Evolutionary conservation across 2,113 vertebrate species (phyloP), one percentile per base, ranked within the genome.

Genomic region (Psophia crepitans): DNA sequence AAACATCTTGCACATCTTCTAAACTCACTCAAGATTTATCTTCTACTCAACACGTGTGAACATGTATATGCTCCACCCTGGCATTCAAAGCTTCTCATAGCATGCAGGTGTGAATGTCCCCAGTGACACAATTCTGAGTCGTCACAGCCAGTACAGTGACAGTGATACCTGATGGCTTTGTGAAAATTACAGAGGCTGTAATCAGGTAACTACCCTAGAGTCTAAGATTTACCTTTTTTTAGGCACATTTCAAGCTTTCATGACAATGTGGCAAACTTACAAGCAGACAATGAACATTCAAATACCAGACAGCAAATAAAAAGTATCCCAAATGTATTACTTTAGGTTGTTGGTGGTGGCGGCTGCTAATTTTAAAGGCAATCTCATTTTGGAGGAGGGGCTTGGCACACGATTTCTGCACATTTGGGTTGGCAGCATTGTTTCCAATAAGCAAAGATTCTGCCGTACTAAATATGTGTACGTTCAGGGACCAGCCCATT

Each of bases 381-480:
- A 60, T n/a, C 9, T 48, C 41, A 46, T 43, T 77, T 78, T 70
- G 61, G 69, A 93, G 15, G 12, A 39, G 10, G 63, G 19, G 35
- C 23, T 78, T 89, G 60, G 74, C 51, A 89, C 14, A 43, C 1
- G 0, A 60, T 68, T 93, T 87, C 64, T 75, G 17, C 84, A 57
- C 35, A 27, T 71, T 91, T 80, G 75, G 5, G 17, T 12, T 84
- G 53, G 49, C 57, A 84, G 77, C 39, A 68, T 32, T 79, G 35
- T 79, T 90, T 94, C 32, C 61, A 70, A 32, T 41, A 76, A 27
- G 48, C 51, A 96, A 89, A 82, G 64, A 57, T 73, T 77, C 41
- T 92, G 64, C 64, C 54, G 68, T 74, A 68, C 24, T 81, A 75
- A 87, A 82, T 39, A 54, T 0, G 0, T 69, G 30, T 30, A 12